Percentiles rank a stretch among this genome's conserved stretches.
Conservation (phyloP, 2,797 vertebrate genomes). For the Brachymystax lenok region DNA sequence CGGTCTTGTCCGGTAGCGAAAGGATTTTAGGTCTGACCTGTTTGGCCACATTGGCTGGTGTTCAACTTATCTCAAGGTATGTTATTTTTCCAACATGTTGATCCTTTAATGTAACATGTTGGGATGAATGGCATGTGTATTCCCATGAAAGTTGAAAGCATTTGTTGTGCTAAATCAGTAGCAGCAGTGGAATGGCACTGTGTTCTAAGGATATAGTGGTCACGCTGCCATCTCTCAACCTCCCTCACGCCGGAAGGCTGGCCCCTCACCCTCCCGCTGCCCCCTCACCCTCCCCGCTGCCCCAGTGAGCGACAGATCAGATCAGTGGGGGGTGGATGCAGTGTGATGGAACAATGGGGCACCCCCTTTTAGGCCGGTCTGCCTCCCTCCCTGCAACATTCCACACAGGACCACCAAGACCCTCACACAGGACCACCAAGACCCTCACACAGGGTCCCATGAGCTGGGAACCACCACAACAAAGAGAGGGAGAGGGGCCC, state of each 20-base stretch:
- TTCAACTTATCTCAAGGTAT: neutral
- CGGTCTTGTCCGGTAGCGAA: no score
- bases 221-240: slow-evolving; percentile 56
- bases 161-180: slow-evolving; percentile 53
- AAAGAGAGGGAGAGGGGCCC: slow-evolving; percentile 39
- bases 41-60: neutral
- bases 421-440: slow-evolving; percentile 56
- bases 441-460: slow-evolving; percentile 38
- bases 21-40: no score
- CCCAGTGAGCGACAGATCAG: slow-evolving; percentile 83
- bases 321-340: slow-evolving; percentile 82
- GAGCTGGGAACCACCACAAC: slow-evolving; percentile 64
- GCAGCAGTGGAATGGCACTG: slow-evolving; percentile 39
- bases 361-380: slow-evolving; percentile 60
- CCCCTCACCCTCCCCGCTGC: slow-evolving; percentile 68
- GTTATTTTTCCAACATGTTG: neutral
- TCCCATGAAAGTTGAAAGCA: slow-evolving; percentile 28
- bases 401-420: slow-evolving; percentile 92
- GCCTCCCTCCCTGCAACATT: slow-evolving; percentile 78
- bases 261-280: slow-evolving; percentile 55
- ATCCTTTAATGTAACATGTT: slow-evolving; percentile 26
- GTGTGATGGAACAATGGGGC: slow-evolving; percentile 91
- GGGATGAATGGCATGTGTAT: slow-evolving; percentile 34
- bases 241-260: slow-evolving; percentile 48
- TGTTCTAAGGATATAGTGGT: slow-evolving; percentile 28